A percentile compares a stretch with the other conserved stretches of the same genome.
These are phyloP conservation scores for Ciconia maguari DNA, from an alignment of 2,113 vertebrate species.

Conservation along the genomic window DNA sequence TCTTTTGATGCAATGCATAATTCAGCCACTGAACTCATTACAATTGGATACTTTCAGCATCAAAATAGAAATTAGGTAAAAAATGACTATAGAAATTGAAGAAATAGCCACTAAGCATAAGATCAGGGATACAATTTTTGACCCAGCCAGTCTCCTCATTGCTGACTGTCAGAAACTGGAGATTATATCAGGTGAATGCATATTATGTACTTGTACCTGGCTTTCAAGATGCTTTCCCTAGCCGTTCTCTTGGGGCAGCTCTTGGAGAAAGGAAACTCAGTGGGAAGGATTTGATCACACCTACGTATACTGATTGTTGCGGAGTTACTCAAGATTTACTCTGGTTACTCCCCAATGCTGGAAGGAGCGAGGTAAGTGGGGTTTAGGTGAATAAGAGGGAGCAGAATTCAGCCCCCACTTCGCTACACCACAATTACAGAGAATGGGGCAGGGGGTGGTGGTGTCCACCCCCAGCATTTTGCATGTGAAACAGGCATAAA, in stretches of 20 bases:
- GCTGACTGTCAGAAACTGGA: background rate
- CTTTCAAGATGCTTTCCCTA: background rate
- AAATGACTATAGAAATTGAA: background rate
- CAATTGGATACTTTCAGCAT: background rate
- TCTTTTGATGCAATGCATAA: background rate
- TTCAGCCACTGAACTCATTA: background rate
- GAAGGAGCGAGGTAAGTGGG: background rate
- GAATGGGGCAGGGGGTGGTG: background rate
- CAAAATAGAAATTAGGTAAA: background rate
- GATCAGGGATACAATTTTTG: background rate
- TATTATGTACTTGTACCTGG: background rate
- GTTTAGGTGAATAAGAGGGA: background rate
- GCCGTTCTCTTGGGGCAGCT: background rate
- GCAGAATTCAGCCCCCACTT: background rate
- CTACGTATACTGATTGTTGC: fast-evolving
- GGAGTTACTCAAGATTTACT: background rate
- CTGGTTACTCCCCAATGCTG: background rate
- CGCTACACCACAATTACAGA: fast-evolving
- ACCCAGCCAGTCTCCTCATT: background rate
- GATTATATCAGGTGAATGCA: background rate
- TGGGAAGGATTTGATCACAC: background rate
- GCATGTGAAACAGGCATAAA: background rate
- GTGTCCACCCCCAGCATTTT: background rate
- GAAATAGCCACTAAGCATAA: background rate
- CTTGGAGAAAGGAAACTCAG: background rate